phyloP scores from a whole-genome alignment of 2,888 invertebrate genomes.

The Zele albiditarsus region DNA sequence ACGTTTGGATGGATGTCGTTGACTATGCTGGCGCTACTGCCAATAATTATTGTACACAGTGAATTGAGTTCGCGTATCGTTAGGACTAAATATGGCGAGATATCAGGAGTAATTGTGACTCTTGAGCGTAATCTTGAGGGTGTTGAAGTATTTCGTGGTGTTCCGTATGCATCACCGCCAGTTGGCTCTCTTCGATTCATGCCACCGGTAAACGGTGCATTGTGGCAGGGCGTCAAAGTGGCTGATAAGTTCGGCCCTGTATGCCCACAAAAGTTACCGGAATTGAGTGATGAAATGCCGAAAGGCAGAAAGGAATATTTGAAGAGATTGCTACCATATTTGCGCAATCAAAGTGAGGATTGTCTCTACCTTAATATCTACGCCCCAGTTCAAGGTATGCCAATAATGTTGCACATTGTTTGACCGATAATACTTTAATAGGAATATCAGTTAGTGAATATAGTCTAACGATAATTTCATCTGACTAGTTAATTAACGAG shows the following conservation, averaged over 20 bases:
- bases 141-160: constrained; percentile 93
- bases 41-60: constrained; percentile 54
- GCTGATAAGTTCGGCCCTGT: constrained; percentile 92
- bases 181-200: constrained; percentile 92
- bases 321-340: constrained; percentile 88
- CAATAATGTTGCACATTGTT: constrained; percentile 9
- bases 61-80: constrained; percentile 86
- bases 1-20: constrained; percentile 31
- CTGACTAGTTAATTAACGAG: neutral
- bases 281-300: constrained; percentile 91
- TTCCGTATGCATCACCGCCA: constrained; percentile 96
- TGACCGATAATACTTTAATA: neutral
- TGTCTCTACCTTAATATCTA: constrained; percentile 98
- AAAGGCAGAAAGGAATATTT: constrained; percentile 91
- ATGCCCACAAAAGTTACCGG: constrained; percentile 93
- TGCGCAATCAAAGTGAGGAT: constrained; percentile 96
- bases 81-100: constrained; percentile 90
- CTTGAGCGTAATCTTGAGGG: constrained; percentile 83
- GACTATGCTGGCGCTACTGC: constrained; percentile 55
- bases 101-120: constrained; percentile 88
- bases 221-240: constrained; percentile 92
- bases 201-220: constrained; percentile 95
- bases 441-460: neutral
- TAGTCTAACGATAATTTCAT: neutral
- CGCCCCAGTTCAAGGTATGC: constrained; percentile 94